phyloP scores from a whole-genome alignment of 2,113 vertebrate genomes.

The Gracilinanus agilis region DNA sequence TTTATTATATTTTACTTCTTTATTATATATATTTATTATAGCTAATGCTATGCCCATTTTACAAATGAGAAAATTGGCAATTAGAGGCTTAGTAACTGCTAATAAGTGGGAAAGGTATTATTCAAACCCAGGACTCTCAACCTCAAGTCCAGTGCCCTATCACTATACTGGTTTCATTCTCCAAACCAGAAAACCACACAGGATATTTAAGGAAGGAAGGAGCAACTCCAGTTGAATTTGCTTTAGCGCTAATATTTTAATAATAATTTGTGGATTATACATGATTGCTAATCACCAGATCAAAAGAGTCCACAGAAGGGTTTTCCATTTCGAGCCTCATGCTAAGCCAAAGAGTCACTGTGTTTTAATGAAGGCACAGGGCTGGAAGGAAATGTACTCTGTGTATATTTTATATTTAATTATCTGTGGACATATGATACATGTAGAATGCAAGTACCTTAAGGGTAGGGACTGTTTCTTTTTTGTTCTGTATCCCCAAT shows the following conservation, averaged over 20 bases:
- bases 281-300: background rate
- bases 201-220: background rate
- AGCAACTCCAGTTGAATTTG: background rate
- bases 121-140: background rate
- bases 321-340: background rate
- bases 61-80: background rate
- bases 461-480: background rate
- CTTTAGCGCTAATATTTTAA: background rate
- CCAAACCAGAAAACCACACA: background rate
- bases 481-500: background rate
- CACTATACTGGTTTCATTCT: no score
- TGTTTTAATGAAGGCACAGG: background rate
- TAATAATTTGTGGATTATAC: background rate
- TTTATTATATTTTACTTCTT: no score
- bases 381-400: background rate
- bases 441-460: background rate
- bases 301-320: background rate
- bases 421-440: background rate
- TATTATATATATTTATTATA: no score
- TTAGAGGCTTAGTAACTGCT: background rate
- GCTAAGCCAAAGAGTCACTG: background rate
- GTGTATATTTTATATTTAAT: background rate
- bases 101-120: background rate
- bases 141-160: background rate
- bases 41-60: background rate